These are phyloP conservation scores for Sarcophaga carnaria DNA, from an alignment of 2,888 invertebrate genomes.

Conservation along the genomic window DNA sequence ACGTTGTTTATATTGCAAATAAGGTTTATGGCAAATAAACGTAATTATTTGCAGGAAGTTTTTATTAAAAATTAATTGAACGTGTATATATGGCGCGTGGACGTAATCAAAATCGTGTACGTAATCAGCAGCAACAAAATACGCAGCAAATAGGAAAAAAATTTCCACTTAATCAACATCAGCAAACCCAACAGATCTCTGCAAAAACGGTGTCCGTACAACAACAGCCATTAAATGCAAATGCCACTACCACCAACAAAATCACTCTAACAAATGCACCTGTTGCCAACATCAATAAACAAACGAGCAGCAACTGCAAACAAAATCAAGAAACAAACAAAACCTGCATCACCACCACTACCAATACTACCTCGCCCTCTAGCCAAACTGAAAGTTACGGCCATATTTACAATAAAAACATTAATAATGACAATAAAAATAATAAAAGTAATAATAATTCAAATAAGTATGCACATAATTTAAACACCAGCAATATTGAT, in stretches of 20 bases:
- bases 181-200: constrained; percentile 64
- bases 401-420: constrained; percentile 59
- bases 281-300: constrained; percentile 67
- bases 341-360: constrained; percentile 40
- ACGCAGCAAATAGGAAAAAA: constrained; percentile 66
- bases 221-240: constrained; percentile 61
- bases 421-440: constrained; percentile 44
- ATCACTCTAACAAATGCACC: constrained; percentile 66
- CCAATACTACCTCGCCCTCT: constrained; percentile 67
- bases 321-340: constrained; percentile 16
- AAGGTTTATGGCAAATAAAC: constrained; percentile 24
- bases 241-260: constrained; percentile 59
- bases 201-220: constrained; percentile 55
- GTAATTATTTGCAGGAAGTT: constrained; percentile 62
- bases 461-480: constrained; percentile 46
- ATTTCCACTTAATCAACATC: constrained; percentile 65
- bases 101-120: constrained; percentile 80
- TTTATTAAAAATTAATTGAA: constrained; percentile 78
- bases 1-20: background rate
- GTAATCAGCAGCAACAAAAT: constrained; percentile 73
- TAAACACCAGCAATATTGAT: constrained; percentile 42
- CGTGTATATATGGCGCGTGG: constrained; percentile 81
- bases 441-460: constrained; percentile 54
- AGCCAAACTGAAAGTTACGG: constrained; percentile 69
- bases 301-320: constrained; percentile 45